Evolutionary conservation across 2,113 vertebrate genomes (phyloP).

Genomic region (Agelaius phoeniceus): DNA sequence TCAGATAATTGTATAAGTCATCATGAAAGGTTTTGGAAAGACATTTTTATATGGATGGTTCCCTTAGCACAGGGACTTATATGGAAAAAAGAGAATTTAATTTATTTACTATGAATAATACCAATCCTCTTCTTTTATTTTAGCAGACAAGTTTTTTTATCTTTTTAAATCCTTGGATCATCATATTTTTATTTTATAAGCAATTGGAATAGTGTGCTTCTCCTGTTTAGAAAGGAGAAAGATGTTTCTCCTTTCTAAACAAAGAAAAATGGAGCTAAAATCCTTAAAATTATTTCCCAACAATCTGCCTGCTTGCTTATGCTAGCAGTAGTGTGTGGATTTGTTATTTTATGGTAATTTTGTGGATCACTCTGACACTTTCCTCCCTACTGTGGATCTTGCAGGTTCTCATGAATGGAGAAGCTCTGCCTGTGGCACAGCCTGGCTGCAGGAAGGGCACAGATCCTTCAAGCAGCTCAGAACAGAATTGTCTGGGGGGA

Average conservation of each 20-base stretch:
- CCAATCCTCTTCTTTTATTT: not conserved
- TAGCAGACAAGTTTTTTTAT: not conserved
- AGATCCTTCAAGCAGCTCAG: not conserved
- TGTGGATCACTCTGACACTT: not conserved
- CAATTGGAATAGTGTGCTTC: not conserved
- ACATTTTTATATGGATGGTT: not conserved
- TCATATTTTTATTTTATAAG: not conserved
- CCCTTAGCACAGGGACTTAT: not conserved
- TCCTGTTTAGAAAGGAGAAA: not conserved
- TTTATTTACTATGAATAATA: not conserved
- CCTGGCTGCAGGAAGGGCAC: not conserved
- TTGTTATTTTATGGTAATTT: not conserved
- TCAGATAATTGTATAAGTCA: not conserved
- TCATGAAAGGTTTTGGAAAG: not conserved
- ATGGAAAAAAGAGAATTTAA: not conserved
- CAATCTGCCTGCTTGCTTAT: not conserved
- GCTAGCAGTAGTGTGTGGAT: not conserved
- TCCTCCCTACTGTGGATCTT: not conserved
- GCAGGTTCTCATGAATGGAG: not conserved
- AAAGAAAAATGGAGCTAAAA: not conserved
- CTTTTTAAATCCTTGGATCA: not conserved
- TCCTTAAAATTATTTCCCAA: not conserved
- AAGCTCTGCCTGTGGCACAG: not conserved
- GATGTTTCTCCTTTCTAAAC: not conserved
- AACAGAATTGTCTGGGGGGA: not conserved